A percentile compares a stretch with the other conserved stretches of the same genome.
These are phyloP conservation scores for Rana temporaria DNA, from an alignment of 2,113 vertebrate genomes.

Conservation along the genomic window DNA sequence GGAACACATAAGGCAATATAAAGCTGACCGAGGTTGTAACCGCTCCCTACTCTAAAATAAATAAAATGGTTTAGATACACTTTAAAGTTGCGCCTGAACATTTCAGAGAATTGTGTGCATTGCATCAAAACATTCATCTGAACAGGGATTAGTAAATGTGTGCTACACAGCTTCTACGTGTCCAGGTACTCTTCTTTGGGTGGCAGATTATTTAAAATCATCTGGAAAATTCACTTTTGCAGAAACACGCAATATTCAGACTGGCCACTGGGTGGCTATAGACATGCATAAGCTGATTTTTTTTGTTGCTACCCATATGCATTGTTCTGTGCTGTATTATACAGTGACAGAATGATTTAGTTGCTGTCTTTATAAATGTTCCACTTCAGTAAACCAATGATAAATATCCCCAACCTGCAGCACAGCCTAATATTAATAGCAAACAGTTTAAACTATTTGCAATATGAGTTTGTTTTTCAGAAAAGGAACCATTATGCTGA, in stretches of 20 bases:
- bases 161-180: neutral
- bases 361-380: slow-evolving; percentile 74
- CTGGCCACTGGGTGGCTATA: slow-evolving; percentile 55
- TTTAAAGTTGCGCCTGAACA: too few species aligned
- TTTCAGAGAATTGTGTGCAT: too few species aligned
- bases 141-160: too few species aligned
- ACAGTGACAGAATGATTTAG: slow-evolving; percentile 75
- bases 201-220: neutral
- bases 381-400: slow-evolving; percentile 71
- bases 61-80: too few species aligned
- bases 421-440: slow-evolving; percentile 69
- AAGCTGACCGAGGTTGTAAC: too few species aligned
- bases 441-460: slow-evolving; percentile 62
- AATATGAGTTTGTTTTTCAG: slow-evolving; percentile 68
- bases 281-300: slow-evolving; percentile 59
- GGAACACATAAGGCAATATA: too few species aligned
- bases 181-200: neutral
- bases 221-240: neutral
- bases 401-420: slow-evolving; percentile 71
- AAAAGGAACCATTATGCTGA: slow-evolving; percentile 57
- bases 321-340: slow-evolving; percentile 61
- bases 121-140: too few species aligned
- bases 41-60: too few species aligned
- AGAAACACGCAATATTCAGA: neutral
- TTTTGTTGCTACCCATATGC: slow-evolving; percentile 61